Conservation (phyloP, 2,888 invertebrate species). For the Ormyrus nitidulus region DNA sequence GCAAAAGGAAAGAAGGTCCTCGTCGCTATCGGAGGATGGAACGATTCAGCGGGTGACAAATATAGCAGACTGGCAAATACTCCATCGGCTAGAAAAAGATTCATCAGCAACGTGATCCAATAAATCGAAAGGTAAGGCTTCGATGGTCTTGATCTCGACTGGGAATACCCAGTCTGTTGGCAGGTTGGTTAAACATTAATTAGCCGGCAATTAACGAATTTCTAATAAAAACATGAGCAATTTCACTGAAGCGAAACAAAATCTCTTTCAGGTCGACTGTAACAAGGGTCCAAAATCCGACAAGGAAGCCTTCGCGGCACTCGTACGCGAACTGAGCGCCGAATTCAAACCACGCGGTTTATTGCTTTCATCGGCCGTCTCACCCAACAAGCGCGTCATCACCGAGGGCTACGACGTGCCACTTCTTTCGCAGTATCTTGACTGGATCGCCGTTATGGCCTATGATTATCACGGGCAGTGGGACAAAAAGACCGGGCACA, state of each 20-base stretch:
- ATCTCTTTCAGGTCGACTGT: constrained; percentile 82
- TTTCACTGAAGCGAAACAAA: background rate
- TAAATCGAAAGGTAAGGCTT: constrained; percentile 89
- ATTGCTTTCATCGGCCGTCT: constrained; percentile 89
- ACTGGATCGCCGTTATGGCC: constrained; percentile 94
- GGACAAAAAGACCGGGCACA: constrained; percentile 93
- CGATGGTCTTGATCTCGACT: constrained; percentile 94
- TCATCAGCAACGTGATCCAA: constrained; percentile 85
- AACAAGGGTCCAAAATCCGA: constrained; percentile 88
- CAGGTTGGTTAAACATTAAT: constrained; percentile 76
- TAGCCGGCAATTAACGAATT: background rate
- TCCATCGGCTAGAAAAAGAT: constrained; percentile 82
- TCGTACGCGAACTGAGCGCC: constrained; percentile 85
- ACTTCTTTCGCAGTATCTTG: constrained; percentile 84
- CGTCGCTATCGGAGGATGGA: constrained; percentile 96
- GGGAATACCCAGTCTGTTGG: constrained; percentile 97
- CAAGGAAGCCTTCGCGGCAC: constrained; percentile 85
- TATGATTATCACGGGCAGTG: constrained; percentile 95
- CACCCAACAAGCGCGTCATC: constrained; percentile 89
- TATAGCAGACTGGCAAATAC: constrained; percentile 89
- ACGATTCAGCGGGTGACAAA: constrained; percentile 93
- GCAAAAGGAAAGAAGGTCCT: constrained; percentile 86
- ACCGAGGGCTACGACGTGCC: constrained; percentile 91
- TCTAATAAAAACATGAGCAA: background rate
- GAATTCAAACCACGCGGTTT: constrained; percentile 85